A percentile compares a stretch with the other conserved stretches of the same genome.
Evolutionary conservation across 2,113 vertebrate species (phyloP).

Genomic region (Rhynchopsitta pachyrhyncha): DNA sequence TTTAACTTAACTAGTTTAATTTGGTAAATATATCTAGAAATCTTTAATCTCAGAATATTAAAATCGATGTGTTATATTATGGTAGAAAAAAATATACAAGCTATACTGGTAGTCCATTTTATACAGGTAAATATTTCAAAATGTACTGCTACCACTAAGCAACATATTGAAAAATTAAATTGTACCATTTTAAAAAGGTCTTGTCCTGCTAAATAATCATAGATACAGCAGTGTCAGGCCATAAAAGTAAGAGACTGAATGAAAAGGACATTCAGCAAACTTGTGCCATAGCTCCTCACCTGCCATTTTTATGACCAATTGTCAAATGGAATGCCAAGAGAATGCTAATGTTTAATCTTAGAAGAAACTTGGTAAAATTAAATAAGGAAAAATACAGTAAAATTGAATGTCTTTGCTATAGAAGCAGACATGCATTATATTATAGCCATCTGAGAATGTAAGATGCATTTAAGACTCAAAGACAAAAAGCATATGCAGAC

Average conservation of each 20-base stretch:
- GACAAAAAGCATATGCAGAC: not conserved
- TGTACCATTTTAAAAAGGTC: not conserved
- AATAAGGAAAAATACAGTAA: not conserved
- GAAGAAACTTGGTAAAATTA: not conserved
- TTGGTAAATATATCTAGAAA: not conserved
- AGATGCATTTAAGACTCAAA: not conserved
- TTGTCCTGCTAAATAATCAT: not conserved
- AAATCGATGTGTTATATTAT: not conserved
- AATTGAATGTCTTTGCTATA: not conserved
- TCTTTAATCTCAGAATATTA: not conserved
- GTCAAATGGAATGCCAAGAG: not conserved
- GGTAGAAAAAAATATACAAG: not conserved
- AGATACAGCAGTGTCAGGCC: not conserved
- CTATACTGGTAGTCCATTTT: not conserved
- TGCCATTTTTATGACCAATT: not conserved
- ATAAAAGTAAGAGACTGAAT: not conserved
- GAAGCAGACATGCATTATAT: not conserved
- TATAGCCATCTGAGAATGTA: not conserved
- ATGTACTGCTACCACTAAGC: not conserved
- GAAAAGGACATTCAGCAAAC: not conserved
- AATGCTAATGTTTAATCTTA: not conserved
- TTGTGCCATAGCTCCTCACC: not conserved
- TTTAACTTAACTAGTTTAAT: not conserved
- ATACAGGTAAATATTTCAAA: not conserved
- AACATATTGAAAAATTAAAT: not conserved